These are phyloP conservation scores for Brachypteracias leptosomus DNA, from an alignment of 2,113 vertebrate species.

Conservation along the genomic window DNA sequence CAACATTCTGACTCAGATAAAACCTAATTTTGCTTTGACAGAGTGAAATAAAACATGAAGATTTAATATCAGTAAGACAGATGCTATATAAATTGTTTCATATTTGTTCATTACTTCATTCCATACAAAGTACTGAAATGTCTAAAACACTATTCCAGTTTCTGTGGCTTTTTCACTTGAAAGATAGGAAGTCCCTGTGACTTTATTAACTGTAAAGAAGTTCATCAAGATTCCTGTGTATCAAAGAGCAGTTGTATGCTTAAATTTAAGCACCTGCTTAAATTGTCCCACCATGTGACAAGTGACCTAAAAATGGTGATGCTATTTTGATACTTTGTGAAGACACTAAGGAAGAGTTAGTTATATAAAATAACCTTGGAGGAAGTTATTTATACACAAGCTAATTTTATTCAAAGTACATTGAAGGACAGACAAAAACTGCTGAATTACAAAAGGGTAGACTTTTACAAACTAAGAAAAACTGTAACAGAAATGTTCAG, in stretches of 20 bases:
- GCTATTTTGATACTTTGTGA: slow-evolving; percentile 19
- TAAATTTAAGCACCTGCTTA: not conserved
- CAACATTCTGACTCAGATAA: not conserved
- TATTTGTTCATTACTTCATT: not conserved
- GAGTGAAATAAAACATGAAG: not conserved
- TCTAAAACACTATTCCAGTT: not conserved
- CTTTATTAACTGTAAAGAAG: not conserved
- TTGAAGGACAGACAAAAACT: slow-evolving; percentile 6
- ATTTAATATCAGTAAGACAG: not conserved
- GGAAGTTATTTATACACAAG: slow-evolving; percentile 33
- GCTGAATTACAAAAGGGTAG: not conserved
- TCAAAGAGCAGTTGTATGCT: not conserved
- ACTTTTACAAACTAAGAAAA: not conserved
- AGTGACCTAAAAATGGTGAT: slow-evolving; percentile 12
- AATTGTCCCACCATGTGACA: not conserved
- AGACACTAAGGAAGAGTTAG: not conserved
- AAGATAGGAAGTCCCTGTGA: not conserved
- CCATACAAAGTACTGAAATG: not conserved
- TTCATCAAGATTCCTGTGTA: not conserved
- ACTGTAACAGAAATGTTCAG: not conserved
- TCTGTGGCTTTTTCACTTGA: not conserved
- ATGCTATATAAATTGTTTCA: not conserved
- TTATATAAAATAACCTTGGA: slow-evolving; percentile 20
- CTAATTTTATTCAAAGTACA: slow-evolving; percentile 39
- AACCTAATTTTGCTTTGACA: not conserved